Percentiles rank a stretch among this genome's conserved stretches.
Conservation (phyloP, 2,797 vertebrate genomes). For the Thaleichthys pacificus region DNA sequence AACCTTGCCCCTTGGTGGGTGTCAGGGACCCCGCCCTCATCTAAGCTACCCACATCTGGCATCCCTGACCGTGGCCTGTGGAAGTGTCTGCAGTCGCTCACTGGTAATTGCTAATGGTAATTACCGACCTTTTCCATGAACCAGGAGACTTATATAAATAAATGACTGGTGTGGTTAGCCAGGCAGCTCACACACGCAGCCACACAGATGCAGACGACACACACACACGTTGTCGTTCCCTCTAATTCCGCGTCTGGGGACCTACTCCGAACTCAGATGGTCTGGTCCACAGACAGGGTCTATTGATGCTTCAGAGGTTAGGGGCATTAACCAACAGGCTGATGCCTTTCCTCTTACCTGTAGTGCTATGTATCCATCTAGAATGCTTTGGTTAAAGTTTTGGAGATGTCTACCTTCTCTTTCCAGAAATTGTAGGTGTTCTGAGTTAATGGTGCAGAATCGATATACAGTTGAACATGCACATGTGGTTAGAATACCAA, state of each 20-base stretch:
- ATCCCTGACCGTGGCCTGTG: constrained; percentile 28
- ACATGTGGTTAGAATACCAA: no score
- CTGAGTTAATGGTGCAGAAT: no score
- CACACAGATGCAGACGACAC: constrained; percentile 2
- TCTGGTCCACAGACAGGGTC: constrained; percentile 42
- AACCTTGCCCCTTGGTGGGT: constrained; percentile 44
- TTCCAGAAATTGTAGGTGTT: no score
- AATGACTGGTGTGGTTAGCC: constrained; percentile 52
- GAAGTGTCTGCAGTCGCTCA: constrained; percentile 67
- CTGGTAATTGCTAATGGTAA: constrained; percentile 69
- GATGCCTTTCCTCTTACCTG: neutral
- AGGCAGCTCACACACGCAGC: constrained; percentile 47
- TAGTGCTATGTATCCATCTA: neutral
- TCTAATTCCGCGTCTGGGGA: constrained; percentile 57
- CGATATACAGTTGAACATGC: no score
- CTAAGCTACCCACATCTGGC: constrained; percentile 58
- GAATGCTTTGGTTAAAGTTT: no score
- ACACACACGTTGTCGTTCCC: constrained; percentile 48
- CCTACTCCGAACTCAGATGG: constrained; percentile 44
- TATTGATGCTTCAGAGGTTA: constrained; percentile 41
- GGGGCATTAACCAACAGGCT: neutral
- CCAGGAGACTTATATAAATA: constrained; percentile 69
- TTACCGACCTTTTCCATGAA: constrained; percentile 62
- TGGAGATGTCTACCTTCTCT: no score
- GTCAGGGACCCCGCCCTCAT: constrained; percentile 27